Evolutionary conservation across 1,140 invertebrate species (phyloP).

Genomic region (Cydia strobilella): DNA sequence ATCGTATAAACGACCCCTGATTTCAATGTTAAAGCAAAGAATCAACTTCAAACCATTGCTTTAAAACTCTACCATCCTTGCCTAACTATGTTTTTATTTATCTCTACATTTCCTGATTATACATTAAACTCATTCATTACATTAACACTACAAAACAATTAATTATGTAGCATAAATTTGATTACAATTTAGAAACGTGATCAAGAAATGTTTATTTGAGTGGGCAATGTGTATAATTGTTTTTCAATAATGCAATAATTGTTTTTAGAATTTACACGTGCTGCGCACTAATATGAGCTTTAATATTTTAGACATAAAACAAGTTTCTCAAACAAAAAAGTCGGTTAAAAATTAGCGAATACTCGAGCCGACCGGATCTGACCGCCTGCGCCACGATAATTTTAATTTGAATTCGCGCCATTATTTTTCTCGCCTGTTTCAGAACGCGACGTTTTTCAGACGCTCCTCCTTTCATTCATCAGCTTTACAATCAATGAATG

Average conservation of each 20-base stretch:
- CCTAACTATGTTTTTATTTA: background rate
- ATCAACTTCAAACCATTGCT: conserved; percentile 33
- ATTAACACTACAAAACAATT: background rate
- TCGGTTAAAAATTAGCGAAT: background rate
- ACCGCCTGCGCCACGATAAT: conserved; percentile 34
- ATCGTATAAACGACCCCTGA: conserved; percentile 42
- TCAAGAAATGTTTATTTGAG: background rate
- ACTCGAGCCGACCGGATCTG: conserved; percentile 19
- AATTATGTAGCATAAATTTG: conserved; percentile 1
- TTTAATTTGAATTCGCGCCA: conserved; percentile 45
- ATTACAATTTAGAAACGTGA: background rate
- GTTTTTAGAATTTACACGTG: background rate
- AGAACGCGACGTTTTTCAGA: conserved; percentile 27
- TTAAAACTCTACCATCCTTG: conserved; percentile 12
- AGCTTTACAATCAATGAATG: background rate
- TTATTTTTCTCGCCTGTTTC: conserved; percentile 39
- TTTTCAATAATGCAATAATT: background rate
- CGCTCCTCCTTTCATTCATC: background rate
- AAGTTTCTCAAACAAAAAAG: background rate
- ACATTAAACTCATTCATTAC: background rate
- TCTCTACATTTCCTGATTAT: conserved; percentile 16
- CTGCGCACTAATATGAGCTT: background rate
- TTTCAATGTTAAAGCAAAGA: conserved; percentile 54
- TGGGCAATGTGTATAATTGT: conserved; percentile 3
- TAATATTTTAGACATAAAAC: conserved; percentile 3